A percentile compares a stretch with the other conserved stretches of the same genome.
These are phyloP conservation scores for Drosophila mauritiana DNA, from an alignment of 1,140 invertebrate species.

Conservation along the genomic window DNA sequence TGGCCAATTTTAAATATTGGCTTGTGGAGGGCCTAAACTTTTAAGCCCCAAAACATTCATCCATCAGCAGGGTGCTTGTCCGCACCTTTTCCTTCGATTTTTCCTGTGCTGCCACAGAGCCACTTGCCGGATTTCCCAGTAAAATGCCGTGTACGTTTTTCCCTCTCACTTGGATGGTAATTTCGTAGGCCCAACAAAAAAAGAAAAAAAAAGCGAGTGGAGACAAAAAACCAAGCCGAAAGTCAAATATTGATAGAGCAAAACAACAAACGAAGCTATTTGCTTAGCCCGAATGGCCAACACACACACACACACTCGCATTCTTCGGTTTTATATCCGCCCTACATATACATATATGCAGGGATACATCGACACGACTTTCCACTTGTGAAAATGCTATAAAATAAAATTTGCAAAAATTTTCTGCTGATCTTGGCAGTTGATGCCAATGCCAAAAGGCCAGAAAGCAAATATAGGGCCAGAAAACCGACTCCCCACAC, in stretches of 20 bases:
- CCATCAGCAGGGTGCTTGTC: slow-evolving; percentile 6
- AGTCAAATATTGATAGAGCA: slow-evolving; percentile 81
- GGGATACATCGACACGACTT: slow-evolving; percentile 63
- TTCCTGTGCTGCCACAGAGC: slow-evolving; percentile 1
- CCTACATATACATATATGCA: not conserved
- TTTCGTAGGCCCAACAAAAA: slow-evolving; percentile 68
- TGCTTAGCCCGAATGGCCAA: slow-evolving; percentile 69
- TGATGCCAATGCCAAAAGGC: slow-evolving; percentile 55
- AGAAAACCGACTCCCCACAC: not conserved
- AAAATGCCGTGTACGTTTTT: slow-evolving; percentile 58
- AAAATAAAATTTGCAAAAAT: slow-evolving; percentile 83
- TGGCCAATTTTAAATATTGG: slow-evolving; percentile 49
- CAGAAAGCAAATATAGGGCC: slow-evolving; percentile 68
- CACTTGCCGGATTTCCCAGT: slow-evolving; percentile 50
- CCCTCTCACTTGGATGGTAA: slow-evolving; percentile 40
- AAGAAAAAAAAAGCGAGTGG: not conserved
- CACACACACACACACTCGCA: slow-evolving; percentile 18
- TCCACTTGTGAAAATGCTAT: slow-evolving; percentile 82
- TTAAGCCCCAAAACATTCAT: slow-evolving; percentile 38
- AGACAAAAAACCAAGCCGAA: slow-evolving; percentile 63
- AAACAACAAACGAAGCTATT: slow-evolving; percentile 82
- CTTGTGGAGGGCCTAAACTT: slow-evolving; percentile 27
- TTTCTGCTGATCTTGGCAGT: slow-evolving; percentile 81
- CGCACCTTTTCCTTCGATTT: slow-evolving; percentile 14
- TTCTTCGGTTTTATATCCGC: slow-evolving; percentile 6